Percentiles rank a stretch among this genome's conserved stretches.
phyloP scores from a whole-genome alignment of 2,797 vertebrate species.

The Choloepus didactylus region DNA sequence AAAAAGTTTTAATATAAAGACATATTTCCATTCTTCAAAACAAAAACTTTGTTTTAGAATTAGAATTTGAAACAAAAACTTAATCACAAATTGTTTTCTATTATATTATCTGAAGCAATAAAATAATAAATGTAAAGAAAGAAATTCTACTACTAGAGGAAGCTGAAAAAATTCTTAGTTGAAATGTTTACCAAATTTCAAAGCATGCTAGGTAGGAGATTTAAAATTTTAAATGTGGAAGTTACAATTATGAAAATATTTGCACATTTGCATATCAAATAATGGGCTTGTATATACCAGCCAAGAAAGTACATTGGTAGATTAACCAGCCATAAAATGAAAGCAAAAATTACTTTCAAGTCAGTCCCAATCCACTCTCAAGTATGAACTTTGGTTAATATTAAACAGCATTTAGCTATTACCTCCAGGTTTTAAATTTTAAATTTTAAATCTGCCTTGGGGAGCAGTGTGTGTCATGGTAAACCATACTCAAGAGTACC shows the following conservation, averaged over 20 bases:
- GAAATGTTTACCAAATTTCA: slow-evolving; percentile 7
- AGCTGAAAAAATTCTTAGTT: slow-evolving; percentile 8
- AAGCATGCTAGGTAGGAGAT: neutral
- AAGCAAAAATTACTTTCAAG: slow-evolving; percentile 15
- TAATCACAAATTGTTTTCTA: neutral
- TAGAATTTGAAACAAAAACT: neutral
- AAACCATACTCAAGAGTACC: slow-evolving; percentile 4
- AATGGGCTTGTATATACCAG: neutral
- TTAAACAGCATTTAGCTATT: slow-evolving; percentile 29
- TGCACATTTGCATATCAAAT: neutral
- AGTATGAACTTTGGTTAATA: slow-evolving; percentile 12
- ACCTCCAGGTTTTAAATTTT: neutral
- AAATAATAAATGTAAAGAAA: neutral
- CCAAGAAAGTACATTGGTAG: neutral
- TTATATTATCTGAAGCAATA: neutral
- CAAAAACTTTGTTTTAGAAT: too few species aligned
- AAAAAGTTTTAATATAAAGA: neutral
- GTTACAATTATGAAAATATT: slow-evolving; percentile 25
- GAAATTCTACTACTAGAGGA: neutral
- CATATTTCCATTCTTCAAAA: slow-evolving; percentile 5
- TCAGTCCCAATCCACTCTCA: neutral
- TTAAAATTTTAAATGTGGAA: slow-evolving; percentile 29
- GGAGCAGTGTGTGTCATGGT: neutral
- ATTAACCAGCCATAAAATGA: neutral
- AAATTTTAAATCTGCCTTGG: slow-evolving; percentile 41